phyloP scores from a whole-genome alignment of 2,888 invertebrate species.

The Melieria picta region DNA sequence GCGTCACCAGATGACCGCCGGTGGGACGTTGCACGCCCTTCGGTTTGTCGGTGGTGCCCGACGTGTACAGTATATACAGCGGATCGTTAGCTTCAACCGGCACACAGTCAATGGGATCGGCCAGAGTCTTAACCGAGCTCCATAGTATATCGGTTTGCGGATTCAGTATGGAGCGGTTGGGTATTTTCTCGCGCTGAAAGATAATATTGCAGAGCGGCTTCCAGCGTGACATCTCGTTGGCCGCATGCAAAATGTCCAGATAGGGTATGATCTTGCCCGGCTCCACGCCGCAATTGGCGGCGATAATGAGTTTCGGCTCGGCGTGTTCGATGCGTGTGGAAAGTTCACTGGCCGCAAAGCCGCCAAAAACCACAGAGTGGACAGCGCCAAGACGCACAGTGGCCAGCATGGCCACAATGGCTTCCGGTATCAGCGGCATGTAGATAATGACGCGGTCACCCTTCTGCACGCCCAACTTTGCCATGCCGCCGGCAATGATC shows the following conservation, averaged over 20 bases:
- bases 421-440: constrained; percentile 94
- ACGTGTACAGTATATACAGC: constrained; percentile 91
- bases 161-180: constrained; percentile 71
- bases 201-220: constrained; percentile 85
- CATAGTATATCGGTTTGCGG: constrained; percentile 79
- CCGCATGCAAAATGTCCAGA: constrained; percentile 67
- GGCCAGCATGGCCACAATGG: constrained; percentile 89
- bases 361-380: constrained; percentile 96
- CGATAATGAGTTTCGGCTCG: constrained; percentile 87
- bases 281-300: constrained; percentile 91
- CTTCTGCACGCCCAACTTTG: constrained; percentile 78
- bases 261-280: constrained; percentile 79
- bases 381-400: constrained; percentile 87
- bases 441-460: constrained; percentile 91
- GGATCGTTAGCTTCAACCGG: constrained; percentile 90
- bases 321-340: constrained; percentile 87
- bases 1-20: constrained; percentile 86
- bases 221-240: constrained; percentile 76
- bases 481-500: constrained; percentile 81
- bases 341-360: constrained; percentile 90
- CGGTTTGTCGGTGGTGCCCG: constrained; percentile 79
- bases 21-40: constrained; percentile 88
- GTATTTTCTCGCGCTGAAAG: constrained; percentile 79
- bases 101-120: constrained; percentile 81
- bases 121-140: constrained; percentile 75